These are phyloP conservation scores for Conistra vaccinii DNA, from an alignment of 2,888 invertebrate genomes.

Conservation along the genomic window DNA sequence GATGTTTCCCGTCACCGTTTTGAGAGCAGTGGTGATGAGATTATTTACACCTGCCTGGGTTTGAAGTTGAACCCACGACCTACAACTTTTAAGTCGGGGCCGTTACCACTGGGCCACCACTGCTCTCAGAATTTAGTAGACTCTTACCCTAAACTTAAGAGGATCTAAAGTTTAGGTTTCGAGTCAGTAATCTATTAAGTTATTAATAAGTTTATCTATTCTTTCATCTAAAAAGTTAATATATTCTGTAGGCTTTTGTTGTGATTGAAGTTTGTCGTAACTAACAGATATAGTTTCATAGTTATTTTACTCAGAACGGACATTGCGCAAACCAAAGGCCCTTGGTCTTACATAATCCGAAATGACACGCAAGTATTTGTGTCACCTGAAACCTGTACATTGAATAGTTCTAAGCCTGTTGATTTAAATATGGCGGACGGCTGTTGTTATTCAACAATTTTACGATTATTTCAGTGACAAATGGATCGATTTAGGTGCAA, in stretches of 20 bases:
- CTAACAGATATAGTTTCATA: conserved; percentile 1
- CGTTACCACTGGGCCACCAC: too few species aligned
- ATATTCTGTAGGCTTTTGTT: background rate
- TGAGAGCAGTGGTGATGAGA: too few species aligned
- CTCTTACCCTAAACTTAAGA: background rate
- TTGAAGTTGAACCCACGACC: too few species aligned
- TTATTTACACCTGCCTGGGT: too few species aligned
- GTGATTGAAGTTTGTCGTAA: background rate
- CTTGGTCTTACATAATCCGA: conserved; percentile 53
- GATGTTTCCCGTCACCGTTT: too few species aligned
- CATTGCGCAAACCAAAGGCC: conserved; percentile 50
- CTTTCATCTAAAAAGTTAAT: background rate
- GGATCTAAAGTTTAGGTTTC: background rate
- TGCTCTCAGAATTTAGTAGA: too few species aligned
- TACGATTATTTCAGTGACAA: conserved; percentile 33
- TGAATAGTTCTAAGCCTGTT: conserved; percentile 44
- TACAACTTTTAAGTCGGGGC: too few species aligned
- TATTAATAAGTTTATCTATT: background rate
- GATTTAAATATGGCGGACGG: conserved; percentile 45
- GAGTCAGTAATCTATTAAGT: background rate
- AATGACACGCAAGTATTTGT: conserved; percentile 52
- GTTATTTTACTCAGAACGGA: conserved; percentile 13
- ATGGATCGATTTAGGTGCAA: conserved; percentile 29
- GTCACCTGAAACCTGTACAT: conserved; percentile 57
- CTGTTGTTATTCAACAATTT: conserved; percentile 34